These are phyloP conservation scores for Thryonomys swinderianus DNA, from an alignment of 2,113 vertebrate genomes.

Conservation along the genomic window DNA sequence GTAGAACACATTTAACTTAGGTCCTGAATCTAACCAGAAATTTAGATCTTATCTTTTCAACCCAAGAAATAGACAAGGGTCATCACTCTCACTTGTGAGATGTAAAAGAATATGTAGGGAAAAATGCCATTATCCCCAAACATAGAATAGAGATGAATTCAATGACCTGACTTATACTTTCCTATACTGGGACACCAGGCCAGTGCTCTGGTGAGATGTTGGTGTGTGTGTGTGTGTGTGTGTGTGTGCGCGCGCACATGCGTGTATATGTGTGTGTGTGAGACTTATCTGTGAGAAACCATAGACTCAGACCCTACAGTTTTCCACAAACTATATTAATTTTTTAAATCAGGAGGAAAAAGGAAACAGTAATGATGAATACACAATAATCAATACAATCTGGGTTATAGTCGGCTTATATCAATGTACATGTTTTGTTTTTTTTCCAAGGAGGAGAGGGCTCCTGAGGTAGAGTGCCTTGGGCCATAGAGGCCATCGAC, in stretches of 20 bases:
- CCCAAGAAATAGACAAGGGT: not conserved
- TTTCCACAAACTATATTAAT: constrained; percentile 2
- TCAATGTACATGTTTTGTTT: not conserved
- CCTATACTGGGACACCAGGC: not conserved
- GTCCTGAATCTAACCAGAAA: not conserved
- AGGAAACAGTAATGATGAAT: not conserved
- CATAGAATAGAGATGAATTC: not conserved
- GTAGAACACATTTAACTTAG: not conserved
- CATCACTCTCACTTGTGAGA: not conserved
- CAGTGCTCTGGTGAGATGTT: not conserved
- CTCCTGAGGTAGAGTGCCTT: not conserved
- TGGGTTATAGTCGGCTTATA: constrained; percentile 13
- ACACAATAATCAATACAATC: not conserved
- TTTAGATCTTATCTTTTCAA: not conserved
- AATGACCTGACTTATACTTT: not conserved
- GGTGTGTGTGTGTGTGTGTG: not conserved
- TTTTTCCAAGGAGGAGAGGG: not conserved
- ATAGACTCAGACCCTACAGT: not conserved
- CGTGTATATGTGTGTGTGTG: not conserved
- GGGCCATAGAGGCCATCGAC: not conserved
- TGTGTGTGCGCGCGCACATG: not conserved
- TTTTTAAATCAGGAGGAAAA: constrained; percentile 37
- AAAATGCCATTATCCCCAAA: not conserved
- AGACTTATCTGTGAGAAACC: not conserved
- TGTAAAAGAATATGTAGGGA: not conserved